Percentiles rank a stretch among this genome's conserved stretches.
phyloP scores from a whole-genome alignment of 1,140 invertebrate species.

The Drosophila mauritiana region DNA sequence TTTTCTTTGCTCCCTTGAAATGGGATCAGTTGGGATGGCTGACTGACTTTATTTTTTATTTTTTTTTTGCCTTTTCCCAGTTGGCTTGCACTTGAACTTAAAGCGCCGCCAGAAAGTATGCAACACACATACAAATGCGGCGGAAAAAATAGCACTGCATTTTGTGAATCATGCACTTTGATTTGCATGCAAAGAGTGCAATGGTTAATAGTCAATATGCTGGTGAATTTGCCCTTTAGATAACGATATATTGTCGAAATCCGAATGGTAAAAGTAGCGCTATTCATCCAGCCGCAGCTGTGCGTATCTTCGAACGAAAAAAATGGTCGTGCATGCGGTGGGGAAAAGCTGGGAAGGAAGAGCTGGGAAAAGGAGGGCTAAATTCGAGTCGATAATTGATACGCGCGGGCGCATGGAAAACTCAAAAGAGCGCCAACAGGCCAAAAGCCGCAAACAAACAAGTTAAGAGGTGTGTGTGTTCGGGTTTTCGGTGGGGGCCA shows the following conservation, averaged over 20 bases:
- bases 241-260: no score
- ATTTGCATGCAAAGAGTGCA: background rate
- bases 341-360: constrained; percentile 11
- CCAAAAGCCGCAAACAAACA: constrained; percentile 78
- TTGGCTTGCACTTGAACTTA: constrained; percentile 71
- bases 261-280: no score
- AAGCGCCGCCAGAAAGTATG: constrained; percentile 58
- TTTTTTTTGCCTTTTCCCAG: constrained; percentile 1
- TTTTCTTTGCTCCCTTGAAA: constrained; percentile 22
- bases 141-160: background rate
- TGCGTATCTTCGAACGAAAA: constrained; percentile 4
- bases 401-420: constrained; percentile 62
- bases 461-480: constrained; percentile 44
- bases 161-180: background rate
- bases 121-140: constrained; percentile 14
- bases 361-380: constrained; percentile 34
- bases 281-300: background rate
- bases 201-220: no score
- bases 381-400: constrained; percentile 81
- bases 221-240: no score
- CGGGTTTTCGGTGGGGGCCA: background rate
- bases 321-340: constrained; percentile 2
- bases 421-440: constrained; percentile 67
- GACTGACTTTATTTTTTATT: background rate
- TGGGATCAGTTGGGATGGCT: constrained; percentile 20